phyloP scores from a whole-genome alignment of 2,888 invertebrate species.

The Thymelicus sylvestris region DNA sequence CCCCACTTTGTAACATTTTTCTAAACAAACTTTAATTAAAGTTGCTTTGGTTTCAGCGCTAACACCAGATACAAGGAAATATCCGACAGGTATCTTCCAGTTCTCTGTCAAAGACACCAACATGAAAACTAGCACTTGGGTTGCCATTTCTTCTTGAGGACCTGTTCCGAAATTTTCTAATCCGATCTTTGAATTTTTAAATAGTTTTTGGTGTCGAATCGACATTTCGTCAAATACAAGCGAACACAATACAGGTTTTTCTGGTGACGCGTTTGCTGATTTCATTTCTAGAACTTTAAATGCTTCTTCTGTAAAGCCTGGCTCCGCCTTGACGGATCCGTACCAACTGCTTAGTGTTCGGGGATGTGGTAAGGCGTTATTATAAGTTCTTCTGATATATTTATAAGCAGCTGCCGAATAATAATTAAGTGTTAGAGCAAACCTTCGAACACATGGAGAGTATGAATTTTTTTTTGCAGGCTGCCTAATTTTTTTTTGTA shows the following conservation, averaged over 20 bases:
- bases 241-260: not conserved
- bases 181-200: not conserved
- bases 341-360: not conserved
- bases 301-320: not conserved
- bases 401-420: not conserved
- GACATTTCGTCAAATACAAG: not conserved
- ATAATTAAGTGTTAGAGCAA: not conserved
- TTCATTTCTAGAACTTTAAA: not conserved
- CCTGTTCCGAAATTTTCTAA: not conserved
- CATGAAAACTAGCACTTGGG: slow-evolving; percentile 17
- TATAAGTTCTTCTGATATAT: not conserved
- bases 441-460: not conserved
- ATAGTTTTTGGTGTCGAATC: not conserved
- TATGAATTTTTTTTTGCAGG: not conserved
- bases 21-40: slow-evolving; percentile 9
- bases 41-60: slow-evolving; percentile 13
- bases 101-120: slow-evolving; percentile 9
- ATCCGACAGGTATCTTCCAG: slow-evolving; percentile 14
- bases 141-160: not conserved
- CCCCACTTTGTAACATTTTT: slow-evolving; percentile 5
- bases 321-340: not conserved
- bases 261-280: not conserved
- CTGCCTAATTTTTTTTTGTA: not conserved
- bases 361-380: not conserved
- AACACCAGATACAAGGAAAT: slow-evolving; percentile 15